A percentile compares a stretch with the other conserved stretches of the same genome.
These are phyloP conservation scores for Falco cherrug DNA, from an alignment of 2,797 vertebrate genomes.

Conservation along the genomic window DNA sequence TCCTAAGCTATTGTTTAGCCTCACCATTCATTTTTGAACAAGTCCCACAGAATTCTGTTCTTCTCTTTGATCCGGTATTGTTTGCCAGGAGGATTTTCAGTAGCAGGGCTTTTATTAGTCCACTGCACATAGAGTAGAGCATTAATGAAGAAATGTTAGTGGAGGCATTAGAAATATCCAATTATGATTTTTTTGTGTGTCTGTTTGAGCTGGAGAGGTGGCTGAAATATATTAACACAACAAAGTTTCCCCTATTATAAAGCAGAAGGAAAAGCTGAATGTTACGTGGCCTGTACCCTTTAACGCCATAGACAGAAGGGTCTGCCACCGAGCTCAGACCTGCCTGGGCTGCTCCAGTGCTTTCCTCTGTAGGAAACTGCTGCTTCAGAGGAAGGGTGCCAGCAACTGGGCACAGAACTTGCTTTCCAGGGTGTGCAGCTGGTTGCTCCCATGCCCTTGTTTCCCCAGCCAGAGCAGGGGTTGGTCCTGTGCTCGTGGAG, in stretches of 20 bases:
- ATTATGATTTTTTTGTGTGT: rapidly evolving
- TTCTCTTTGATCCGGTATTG: neutral
- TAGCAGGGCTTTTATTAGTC: neutral
- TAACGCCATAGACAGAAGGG: neutral
- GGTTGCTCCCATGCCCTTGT: neutral
- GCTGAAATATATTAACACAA: neutral
- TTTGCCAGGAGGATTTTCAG: neutral
- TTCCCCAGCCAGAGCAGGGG: neutral
- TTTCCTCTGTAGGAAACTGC: neutral
- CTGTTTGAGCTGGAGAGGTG: neutral
- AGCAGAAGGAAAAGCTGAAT: neutral
- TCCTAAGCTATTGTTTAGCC: neutral
- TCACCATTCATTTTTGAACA: neutral
- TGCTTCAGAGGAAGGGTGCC: neutral
- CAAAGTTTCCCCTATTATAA: neutral
- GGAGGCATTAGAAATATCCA: neutral
- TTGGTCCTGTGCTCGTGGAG: neutral
- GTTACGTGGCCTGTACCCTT: neutral
- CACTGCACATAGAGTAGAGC: neutral
- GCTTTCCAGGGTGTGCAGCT: neutral
- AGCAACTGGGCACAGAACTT: neutral
- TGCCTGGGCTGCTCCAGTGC: rapidly evolving
- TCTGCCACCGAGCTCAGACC: rapidly evolving
- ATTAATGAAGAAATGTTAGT: neutral
- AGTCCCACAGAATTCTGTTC: neutral